Conservation (phyloP, 2,113 vertebrate genomes). For the Nannobrachium achirus region DNA sequence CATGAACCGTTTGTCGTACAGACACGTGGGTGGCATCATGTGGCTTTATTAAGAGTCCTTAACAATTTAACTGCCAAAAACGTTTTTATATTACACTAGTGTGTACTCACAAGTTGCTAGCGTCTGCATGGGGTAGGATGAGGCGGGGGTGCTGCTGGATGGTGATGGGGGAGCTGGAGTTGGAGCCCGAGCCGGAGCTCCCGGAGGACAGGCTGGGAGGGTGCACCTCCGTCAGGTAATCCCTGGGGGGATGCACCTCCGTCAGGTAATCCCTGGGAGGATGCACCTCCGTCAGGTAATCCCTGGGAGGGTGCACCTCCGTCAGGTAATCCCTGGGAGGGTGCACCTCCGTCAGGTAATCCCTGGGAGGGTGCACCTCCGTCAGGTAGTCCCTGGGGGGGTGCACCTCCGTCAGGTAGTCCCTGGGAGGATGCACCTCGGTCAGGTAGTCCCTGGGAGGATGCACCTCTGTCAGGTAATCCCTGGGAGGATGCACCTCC, state of each 20-base stretch:
- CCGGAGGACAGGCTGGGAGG: slow-evolving; percentile 93
- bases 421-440: neutral
- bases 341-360: too few relatives aligned
- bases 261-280: too few relatives aligned
- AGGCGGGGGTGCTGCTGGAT: slow-evolving; percentile 89
- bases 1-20: too few relatives aligned
- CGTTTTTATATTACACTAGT: too few relatives aligned
- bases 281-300: too few relatives aligned
- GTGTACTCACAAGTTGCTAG: slow-evolving; percentile 88
- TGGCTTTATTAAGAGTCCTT: too few relatives aligned
- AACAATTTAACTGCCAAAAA: too few relatives aligned
- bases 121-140: slow-evolving; percentile 82
- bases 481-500: too few relatives aligned
- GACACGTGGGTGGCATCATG: too few relatives aligned
- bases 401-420: too few relatives aligned
- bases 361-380: neutral
- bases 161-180: slow-evolving; percentile 93
- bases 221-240: slow-evolving; percentile 89
- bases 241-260: slow-evolving; percentile 82
- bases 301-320: neutral
- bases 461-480: too few relatives aligned
- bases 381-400: neutral
- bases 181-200: slow-evolving; percentile 94
- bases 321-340: neutral
- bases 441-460: neutral